Evolutionary conservation across 2,113 vertebrate species (phyloP), one percentile per base, ranked within the genome.

Genomic region (Thoracochromis brauschi): DNA sequence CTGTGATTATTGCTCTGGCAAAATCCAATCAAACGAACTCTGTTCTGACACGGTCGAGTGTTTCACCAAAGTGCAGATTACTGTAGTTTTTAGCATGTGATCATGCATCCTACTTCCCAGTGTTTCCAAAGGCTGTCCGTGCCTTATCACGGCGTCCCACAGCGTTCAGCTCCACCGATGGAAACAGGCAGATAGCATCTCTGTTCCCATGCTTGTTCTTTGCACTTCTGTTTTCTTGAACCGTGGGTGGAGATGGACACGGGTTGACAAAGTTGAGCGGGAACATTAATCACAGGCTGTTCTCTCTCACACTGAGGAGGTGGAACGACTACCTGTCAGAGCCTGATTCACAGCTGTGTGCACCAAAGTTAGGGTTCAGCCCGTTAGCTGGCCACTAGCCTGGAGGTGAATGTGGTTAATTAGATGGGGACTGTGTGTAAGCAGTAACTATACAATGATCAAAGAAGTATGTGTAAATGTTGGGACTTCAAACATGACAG

Each of bases 111-210:
- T 35, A 3, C 35, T 31, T 45, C 83, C 29, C 86, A 31, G 10
- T 11, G 58, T 57, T 58, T 19, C 38, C 8, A 14, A 54, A 26
- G 73, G 58, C 17, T 21, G 2, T 87, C 21, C 19, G 80, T 83
- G 89, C 78, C 49, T 91, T 91, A 91, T 91, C 86, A 71, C 87
- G 14, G 16, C 3, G 5, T 51, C 51, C 24, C 65, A 73, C 54
- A 21, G 53, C 13, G 24, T 91, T 91, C 35, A 81, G 81, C 13
- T 38, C 9, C 82, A 90, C 88, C 86, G 73, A 85, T 92, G 93
- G 91, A 87, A 93, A 92, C 81, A 1, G 6, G 68, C 24, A 42
- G 95, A 95, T 94, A 92, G 17, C 63, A 91, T 95, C 92, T 93
- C 57, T 83, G 82, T 87, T 90, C 91, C 29, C 88, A 91, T 58